Evolutionary conservation across 1,140 invertebrate species (phyloP).

Genomic region (Delia radicum): DNA sequence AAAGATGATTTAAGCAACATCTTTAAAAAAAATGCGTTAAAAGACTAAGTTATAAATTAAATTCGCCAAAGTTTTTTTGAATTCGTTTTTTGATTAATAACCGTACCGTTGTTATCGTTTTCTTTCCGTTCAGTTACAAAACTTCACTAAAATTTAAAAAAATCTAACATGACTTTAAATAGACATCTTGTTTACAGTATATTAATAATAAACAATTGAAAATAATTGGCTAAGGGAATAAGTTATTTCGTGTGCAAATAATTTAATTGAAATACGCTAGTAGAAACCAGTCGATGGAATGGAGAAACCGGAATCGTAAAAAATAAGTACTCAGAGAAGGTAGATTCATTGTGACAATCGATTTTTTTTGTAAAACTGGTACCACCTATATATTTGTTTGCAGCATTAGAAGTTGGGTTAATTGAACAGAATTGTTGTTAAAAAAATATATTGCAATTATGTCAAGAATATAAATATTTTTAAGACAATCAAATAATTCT

Average conservation of each 20-base stretch:
- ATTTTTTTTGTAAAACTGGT: too few species aligned
- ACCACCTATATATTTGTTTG: too few species aligned
- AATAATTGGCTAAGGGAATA: background rate
- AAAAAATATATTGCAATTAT: too few species aligned
- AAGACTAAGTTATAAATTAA: background rate
- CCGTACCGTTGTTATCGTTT: background rate
- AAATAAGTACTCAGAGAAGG: too few species aligned
- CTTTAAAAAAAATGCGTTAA: background rate
- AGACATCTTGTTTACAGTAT: background rate
- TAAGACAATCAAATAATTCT: too few species aligned
- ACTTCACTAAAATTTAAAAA: background rate
- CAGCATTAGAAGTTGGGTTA: too few species aligned
- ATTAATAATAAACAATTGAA: background rate
- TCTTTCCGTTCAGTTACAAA: background rate
- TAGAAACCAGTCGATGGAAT: too few species aligned
- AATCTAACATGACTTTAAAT: background rate
- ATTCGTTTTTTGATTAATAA: background rate
- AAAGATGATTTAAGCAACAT: background rate
- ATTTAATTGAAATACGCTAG: too few species aligned
- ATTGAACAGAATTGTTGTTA: too few species aligned
- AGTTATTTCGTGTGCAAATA: background rate
- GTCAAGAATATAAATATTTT: too few species aligned
- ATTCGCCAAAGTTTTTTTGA: background rate
- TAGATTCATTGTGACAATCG: too few species aligned
- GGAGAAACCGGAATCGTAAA: too few species aligned